Base-by-base conservation (phyloP, 1,140 invertebrate genomes). In the Gonatopus flavifemur region DNA sequence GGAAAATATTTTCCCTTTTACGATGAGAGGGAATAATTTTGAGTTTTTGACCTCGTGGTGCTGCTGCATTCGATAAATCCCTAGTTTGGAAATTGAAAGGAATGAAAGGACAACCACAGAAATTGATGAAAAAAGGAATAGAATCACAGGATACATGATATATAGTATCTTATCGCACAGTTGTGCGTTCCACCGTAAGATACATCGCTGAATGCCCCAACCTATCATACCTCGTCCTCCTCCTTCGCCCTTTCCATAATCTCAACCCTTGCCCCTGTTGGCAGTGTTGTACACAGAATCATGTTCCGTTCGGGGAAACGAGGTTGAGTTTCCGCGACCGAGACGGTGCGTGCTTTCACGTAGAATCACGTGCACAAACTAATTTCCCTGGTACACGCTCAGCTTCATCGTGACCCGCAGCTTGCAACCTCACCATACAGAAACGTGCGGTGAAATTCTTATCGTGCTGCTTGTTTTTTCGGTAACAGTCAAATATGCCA, bases 311-410 rank as follows among this genome's bases (percentile, higher is more conserved):
- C 32, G 15, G 15, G 12, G 18, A 46, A 16, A 47, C 35, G 41
- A 40, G 36, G 53, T 59, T 40, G 22, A 20, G 50, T 47, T 45
- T 47, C 39, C 44, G 33, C 25, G 49, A 37, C 52, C 28, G 42
- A 43, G 45, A 52, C 52, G 30, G 59, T 67, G 68, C 66, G 63
- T 66, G 57, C 59, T 59, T 59, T 50, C 44, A 19, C 52, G 54
- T 50, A 51, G 58, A 67, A 68, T 71, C 66, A 69, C 67, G 64
- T 57, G 60, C 62, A 45, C 54, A 33, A 58, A 64, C 66, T 69
- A 67, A 69, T 71, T 67, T 66, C 57, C 64, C 48, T 40, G 54
- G 28, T 49, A 51, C 58, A 56, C 52, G 59, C 56, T 62, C 30
- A 31, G 48, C 51, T 53, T 55, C 51, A 48, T 52, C 50, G 36